Percentiles rank a stretch among this genome's conserved stretches.
Conservation (phyloP, 2,113 vertebrate species). For the Sorex fumeus region DNA sequence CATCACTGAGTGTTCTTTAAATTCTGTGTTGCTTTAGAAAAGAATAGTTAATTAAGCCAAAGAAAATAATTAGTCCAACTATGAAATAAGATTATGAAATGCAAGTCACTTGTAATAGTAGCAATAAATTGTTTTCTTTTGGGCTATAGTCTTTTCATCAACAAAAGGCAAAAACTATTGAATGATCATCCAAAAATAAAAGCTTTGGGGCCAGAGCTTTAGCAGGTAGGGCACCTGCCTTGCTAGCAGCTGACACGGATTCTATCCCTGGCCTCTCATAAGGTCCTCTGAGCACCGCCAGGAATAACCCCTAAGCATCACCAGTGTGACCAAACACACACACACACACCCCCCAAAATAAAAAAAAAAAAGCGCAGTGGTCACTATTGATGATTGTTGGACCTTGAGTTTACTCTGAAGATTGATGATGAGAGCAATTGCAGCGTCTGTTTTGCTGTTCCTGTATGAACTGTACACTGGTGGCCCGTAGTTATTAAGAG, state of each 20-base stretch:
- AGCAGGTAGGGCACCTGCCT: too few relatives aligned
- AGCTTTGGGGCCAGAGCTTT: too few relatives aligned
- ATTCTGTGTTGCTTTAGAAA: background rate
- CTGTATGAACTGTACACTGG: background rate
- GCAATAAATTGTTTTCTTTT: background rate
- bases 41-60: background rate
- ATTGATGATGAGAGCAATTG: background rate
- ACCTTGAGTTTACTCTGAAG: too few relatives aligned
- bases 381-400: background rate
- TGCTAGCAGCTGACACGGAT: too few relatives aligned
- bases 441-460: background rate
- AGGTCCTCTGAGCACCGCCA: too few relatives aligned
- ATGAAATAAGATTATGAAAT: constrained; percentile 7
- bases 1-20: background rate
- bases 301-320: too few relatives aligned
- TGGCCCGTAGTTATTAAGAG: background rate
- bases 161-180: constrained; percentile 19
- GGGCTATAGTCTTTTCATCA: background rate
- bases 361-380: background rate
- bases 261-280: too few relatives aligned
- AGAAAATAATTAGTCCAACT: constrained; percentile 1
- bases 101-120: background rate
- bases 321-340: too few relatives aligned
- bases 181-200: background rate
- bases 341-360: too few relatives aligned